Conservation (phyloP, 2,797 vertebrate genomes). For the Leptatherina wallacei region DNA sequence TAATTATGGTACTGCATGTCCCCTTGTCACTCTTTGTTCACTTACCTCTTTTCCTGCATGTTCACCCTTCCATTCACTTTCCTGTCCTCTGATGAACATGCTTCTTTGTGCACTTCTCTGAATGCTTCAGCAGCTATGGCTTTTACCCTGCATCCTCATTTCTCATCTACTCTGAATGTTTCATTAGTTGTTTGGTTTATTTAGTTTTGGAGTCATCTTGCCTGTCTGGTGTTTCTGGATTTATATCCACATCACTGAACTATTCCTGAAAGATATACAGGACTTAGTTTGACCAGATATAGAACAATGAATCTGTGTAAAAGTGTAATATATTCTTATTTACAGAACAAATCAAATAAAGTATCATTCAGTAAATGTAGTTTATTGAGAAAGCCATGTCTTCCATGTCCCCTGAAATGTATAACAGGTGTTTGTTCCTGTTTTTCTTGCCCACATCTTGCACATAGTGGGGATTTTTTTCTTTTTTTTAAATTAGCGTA, state of each 20-base stretch:
- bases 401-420: neutral
- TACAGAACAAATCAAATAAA: neutral
- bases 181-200: neutral
- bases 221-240: neutral
- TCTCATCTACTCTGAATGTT: neutral
- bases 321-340: neutral
- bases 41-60: neutral
- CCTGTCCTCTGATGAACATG: neutral
- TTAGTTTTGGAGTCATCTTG: neutral
- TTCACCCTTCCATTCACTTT: neutral
- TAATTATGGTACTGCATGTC: neutral
- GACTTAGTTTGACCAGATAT: neutral
- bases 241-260: neutral
- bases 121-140: neutral
- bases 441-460: too few species aligned
- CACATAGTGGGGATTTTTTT: too few species aligned
- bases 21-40: neutral
- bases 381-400: neutral
- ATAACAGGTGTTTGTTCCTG: neutral
- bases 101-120: neutral
- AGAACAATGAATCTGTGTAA: neutral
- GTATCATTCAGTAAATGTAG: neutral
- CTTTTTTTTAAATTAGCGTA: neutral
- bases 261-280: neutral
- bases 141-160: neutral